Evolutionary conservation across 2,113 vertebrate genomes (phyloP).

Genomic region (Myxocyprinus asiaticus): DNA sequence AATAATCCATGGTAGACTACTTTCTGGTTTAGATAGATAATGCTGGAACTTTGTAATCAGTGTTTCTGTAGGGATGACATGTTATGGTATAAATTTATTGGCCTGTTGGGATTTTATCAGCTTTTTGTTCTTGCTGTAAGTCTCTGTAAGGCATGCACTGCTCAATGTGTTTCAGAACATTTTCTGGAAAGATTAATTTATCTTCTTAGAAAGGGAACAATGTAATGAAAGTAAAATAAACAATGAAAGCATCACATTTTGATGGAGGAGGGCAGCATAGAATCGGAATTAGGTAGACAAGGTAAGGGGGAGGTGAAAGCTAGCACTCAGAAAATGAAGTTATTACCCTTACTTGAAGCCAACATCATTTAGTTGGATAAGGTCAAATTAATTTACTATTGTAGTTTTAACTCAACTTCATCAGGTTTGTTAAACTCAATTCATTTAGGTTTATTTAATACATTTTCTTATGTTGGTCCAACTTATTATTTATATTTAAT

Average conservation of each 20-base stretch:
- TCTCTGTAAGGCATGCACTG: constrained; percentile 7
- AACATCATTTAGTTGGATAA: no score
- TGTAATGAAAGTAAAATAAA: constrained; percentile 7
- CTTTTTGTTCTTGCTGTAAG: background rate
- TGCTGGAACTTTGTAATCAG: constrained; percentile 28
- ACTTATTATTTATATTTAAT: no score
- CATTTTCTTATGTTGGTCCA: no score
- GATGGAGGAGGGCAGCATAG: background rate
- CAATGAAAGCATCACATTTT: background rate
- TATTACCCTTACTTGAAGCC: no score
- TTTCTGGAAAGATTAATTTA: constrained; percentile 75
- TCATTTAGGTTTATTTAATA: no score
- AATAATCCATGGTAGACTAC: constrained; percentile 32
- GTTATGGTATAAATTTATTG: constrained; percentile 41
- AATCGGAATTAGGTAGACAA: background rate
- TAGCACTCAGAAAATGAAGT: no score
- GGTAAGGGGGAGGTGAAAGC: background rate
- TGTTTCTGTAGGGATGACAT: constrained; percentile 25
- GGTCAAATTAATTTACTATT: no score
- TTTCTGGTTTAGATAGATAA: constrained; percentile 34
- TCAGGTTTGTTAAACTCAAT: no score
- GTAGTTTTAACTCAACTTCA: no score
- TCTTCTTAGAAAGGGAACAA: constrained; percentile 69
- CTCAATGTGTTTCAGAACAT: constrained; percentile 54
- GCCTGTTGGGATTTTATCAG: constrained; percentile 34